phyloP scores from a whole-genome alignment of 2,113 vertebrate species.

The Apeltes quadracus region DNA sequence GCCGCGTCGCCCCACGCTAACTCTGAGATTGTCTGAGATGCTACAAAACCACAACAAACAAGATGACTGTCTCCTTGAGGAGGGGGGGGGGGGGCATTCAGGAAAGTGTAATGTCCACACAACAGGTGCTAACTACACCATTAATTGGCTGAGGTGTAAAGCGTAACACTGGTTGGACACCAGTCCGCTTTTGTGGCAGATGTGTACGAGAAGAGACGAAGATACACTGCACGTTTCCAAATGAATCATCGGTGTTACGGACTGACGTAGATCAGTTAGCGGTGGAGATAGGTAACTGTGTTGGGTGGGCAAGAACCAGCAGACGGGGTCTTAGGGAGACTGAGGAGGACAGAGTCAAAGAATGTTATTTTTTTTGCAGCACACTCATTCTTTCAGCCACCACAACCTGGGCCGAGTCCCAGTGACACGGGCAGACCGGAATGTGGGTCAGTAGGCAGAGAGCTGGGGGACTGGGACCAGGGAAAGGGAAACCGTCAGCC shows the following conservation, averaged over 20 bases:
- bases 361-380: conserved; percentile 5
- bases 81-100: background rate
- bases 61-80: background rate
- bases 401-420: conserved; percentile 35
- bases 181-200: conserved; percentile 54
- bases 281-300: conserved; percentile 61
- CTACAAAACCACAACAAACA: conserved; percentile 18
- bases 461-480: conserved; percentile 34
- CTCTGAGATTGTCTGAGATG: conserved; percentile 28
- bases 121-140: conserved; percentile 17
- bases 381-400: background rate
- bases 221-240: conserved; percentile 53
- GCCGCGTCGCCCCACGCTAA: conserved; percentile 16
- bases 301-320: conserved; percentile 20
- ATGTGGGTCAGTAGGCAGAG: conserved; percentile 73
- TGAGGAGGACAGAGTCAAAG: background rate
- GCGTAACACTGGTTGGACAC: conserved; percentile 40
- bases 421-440: conserved; percentile 71
- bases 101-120: background rate
- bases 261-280: conserved; percentile 63
- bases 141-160: conserved; percentile 32
- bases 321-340: background rate
- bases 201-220: conserved; percentile 51
- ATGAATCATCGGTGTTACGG: conserved; percentile 72
- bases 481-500: conserved; percentile 46